Percentiles rank a stretch among this genome's conserved stretches.
Evolutionary conservation across 2,113 vertebrate genomes (phyloP).

Genomic region (Epinephelus cyanopodus): DNA sequence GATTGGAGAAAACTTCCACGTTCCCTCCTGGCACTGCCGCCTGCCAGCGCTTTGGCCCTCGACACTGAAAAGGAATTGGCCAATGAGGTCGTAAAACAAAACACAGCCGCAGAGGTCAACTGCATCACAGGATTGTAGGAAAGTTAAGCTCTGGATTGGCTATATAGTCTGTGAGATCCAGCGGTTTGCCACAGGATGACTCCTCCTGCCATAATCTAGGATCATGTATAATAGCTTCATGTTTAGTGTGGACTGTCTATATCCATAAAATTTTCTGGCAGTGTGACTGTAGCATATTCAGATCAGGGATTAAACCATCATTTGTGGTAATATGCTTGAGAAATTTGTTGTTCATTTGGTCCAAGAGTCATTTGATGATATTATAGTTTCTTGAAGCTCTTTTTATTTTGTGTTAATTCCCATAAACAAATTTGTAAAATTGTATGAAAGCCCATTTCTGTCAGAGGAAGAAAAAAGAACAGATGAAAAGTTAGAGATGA

Average conservation of each 20-base stretch:
- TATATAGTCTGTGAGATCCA: constrained; percentile 33
- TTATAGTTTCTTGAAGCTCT: not conserved
- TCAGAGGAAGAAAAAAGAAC: not conserved
- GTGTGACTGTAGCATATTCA: not conserved
- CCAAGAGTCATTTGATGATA: not conserved
- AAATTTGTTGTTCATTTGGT: constrained; percentile 5
- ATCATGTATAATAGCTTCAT: constrained; percentile 42
- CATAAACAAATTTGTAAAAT: not conserved
- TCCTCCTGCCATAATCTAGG: constrained; percentile 34
- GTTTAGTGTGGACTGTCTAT: constrained; percentile 44
- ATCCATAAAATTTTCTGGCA: constrained; percentile 31
- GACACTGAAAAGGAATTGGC: constrained; percentile 48
- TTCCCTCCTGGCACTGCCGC: constrained; percentile 33
- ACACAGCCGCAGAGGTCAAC: constrained; percentile 63
- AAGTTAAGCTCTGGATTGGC: constrained; percentile 60
- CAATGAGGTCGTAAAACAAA: constrained; percentile 63
- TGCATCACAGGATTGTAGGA: constrained; percentile 41
- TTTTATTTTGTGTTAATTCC: constrained; percentile 25
- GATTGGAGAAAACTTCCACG: not conserved
- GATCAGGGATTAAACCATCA: not conserved
- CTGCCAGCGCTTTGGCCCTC: constrained; percentile 33
- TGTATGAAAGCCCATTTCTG: not conserved
- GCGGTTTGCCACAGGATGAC: constrained; percentile 65
- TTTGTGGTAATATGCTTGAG: constrained; percentile 16
- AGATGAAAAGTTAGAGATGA: not conserved